Evolutionary conservation across 1,140 invertebrate genomes (phyloP).

Genomic region (Portunus trituberculatus): DNA sequence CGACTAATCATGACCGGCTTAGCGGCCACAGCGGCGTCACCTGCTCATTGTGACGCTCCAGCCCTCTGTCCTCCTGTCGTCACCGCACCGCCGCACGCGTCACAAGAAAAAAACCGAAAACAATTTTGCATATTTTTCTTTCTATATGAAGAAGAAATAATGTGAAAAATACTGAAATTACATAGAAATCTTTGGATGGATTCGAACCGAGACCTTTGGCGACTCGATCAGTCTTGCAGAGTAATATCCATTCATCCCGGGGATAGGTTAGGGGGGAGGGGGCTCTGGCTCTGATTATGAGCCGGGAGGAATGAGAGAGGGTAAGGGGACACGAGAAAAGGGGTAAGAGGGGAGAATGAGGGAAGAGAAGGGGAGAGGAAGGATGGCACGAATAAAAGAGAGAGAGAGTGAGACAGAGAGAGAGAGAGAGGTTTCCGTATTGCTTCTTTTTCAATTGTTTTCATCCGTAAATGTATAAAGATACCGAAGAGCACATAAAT

Average conservation of each 20-base stretch:
- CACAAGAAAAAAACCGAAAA: not conserved
- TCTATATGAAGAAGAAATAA: not conserved
- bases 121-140: not conserved
- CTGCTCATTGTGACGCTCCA: not conserved
- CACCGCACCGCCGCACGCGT: not conserved
- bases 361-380: constrained; percentile 4
- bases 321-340: not conserved
- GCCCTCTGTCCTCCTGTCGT: not conserved
- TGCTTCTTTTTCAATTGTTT: not conserved
- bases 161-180: not conserved
- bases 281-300: constrained; percentile 2
- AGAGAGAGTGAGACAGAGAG: not conserved
- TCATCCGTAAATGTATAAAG: not conserved
- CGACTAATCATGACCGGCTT: constrained; percentile 47
- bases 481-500: not conserved
- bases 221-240: constrained; percentile 20
- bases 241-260: constrained; percentile 25
- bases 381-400: not conserved
- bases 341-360: constrained; percentile 3
- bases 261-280: not conserved
- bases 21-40: constrained; percentile 39
- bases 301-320: not conserved
- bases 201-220: not conserved
- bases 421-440: constrained; percentile 6
- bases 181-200: not conserved